phyloP scores from a whole-genome alignment of 2,888 invertebrate genomes.

The Cataglyphis cursor region DNA sequence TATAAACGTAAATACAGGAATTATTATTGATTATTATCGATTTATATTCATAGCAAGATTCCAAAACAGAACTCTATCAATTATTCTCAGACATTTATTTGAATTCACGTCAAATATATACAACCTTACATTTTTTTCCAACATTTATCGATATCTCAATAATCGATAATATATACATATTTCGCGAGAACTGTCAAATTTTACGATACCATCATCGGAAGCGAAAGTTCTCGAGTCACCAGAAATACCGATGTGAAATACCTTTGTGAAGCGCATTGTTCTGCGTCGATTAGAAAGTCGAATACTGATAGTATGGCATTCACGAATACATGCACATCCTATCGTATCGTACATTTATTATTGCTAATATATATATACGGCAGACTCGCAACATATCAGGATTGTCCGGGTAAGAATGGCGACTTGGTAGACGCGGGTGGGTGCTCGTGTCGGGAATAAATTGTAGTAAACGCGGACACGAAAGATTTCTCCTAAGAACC shows the following conservation, averaged over 20 bases:
- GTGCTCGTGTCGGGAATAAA: slow-evolving; percentile 77
- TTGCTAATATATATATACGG: slow-evolving; percentile 63
- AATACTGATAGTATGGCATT: slow-evolving; percentile 69
- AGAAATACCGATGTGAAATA: slow-evolving; percentile 51
- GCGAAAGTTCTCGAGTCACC: slow-evolving; percentile 54
- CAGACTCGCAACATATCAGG: slow-evolving; percentile 50
- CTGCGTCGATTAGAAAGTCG: slow-evolving; percentile 79
- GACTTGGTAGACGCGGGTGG: slow-evolving; percentile 39
- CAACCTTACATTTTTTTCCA: background rate
- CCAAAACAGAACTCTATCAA: background rate
- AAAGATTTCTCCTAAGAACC: slow-evolving; percentile 79
- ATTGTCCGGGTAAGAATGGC: slow-evolving; percentile 22
- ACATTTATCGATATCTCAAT: background rate
- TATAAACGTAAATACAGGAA: background rate
- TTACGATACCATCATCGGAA: slow-evolving; percentile 7
- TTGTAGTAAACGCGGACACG: slow-evolving; percentile 81
- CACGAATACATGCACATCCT: slow-evolving; percentile 60
- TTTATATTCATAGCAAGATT: background rate
- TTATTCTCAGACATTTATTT: background rate
- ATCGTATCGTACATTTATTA: slow-evolving; percentile 78
- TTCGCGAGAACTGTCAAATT: slow-evolving; percentile 1
- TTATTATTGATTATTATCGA: background rate
- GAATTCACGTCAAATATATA: background rate
- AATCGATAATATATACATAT: background rate
- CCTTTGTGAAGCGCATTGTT: slow-evolving; percentile 76